phyloP scores from a whole-genome alignment of 2,113 vertebrate species.

The Myocastor coypus region DNA sequence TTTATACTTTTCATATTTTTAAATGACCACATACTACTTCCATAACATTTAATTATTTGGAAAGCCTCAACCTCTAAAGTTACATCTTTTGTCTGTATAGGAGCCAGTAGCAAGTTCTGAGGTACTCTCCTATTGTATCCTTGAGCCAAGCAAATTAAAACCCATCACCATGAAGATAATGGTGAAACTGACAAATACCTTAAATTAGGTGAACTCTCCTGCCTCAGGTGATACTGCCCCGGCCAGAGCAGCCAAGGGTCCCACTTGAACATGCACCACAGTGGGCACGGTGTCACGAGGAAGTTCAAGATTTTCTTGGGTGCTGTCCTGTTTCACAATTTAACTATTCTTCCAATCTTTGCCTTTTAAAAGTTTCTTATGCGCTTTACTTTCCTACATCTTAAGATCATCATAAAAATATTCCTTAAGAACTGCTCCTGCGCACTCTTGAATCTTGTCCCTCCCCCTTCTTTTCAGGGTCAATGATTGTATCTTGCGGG shows the following conservation, averaged over 20 bases:
- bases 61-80: neutral
- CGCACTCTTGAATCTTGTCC: neutral
- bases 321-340: neutral
- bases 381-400: neutral
- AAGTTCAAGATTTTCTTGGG: neutral
- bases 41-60: neutral
- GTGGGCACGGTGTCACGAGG: neutral
- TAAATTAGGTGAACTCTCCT: neutral
- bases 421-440: neutral
- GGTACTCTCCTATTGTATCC: neutral
- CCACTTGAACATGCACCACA: neutral
- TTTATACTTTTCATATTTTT: slow-evolving; percentile 25
- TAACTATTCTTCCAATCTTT: neutral
- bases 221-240: rapidly evolving
- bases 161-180: slow-evolving; percentile 19
- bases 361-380: neutral
- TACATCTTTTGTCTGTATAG: neutral
- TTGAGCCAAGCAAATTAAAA: neutral
- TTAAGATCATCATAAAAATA: neutral
- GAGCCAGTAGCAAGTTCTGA: neutral
- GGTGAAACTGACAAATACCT: neutral
- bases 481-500: slow-evolving; percentile 97
- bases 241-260: neutral
- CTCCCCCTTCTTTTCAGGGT: slow-evolving; percentile 87
- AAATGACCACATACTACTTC: slow-evolving; percentile 32